Conservation (phyloP, 2,888 invertebrate genomes). For the Gordius sp. region DNA sequence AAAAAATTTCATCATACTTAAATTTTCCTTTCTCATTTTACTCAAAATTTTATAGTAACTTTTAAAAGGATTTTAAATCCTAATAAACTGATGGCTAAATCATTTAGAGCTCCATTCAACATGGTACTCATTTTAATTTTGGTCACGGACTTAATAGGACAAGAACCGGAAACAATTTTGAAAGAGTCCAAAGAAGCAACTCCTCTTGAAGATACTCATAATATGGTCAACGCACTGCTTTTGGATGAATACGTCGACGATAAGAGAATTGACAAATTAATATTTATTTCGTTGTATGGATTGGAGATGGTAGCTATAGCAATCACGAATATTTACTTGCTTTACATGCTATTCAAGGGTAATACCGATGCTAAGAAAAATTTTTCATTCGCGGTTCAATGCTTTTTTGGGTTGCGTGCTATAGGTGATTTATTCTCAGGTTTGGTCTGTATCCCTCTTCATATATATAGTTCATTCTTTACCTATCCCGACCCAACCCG, state of each 20-base stretch:
- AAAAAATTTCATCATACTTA: too few species aligned
- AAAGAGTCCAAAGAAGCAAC: too few species aligned
- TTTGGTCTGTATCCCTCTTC: background rate
- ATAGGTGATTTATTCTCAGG: slow-evolving; percentile 2
- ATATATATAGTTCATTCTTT: background rate
- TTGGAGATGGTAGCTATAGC: background rate
- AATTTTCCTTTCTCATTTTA: too few species aligned
- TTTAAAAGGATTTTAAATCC: too few species aligned
- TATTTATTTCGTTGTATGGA: background rate
- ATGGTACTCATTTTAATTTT: too few species aligned
- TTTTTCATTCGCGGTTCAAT: slow-evolving; percentile 9
- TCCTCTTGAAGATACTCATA: too few species aligned
- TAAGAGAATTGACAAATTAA: background rate
- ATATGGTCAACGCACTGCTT: too few species aligned
- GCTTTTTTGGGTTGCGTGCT: background rate
- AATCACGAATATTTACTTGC: background rate
- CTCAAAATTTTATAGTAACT: too few species aligned
- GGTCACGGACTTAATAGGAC: too few species aligned
- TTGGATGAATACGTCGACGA: background rate
- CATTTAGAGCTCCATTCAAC: too few species aligned
- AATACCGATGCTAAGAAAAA: background rate
- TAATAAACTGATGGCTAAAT: too few species aligned
- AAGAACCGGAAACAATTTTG: too few species aligned
- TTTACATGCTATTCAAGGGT: background rate
- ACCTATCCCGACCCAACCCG: background rate